Conservation (phyloP, 2,797 vertebrate species). For the Acanthurus tractus region DNA sequence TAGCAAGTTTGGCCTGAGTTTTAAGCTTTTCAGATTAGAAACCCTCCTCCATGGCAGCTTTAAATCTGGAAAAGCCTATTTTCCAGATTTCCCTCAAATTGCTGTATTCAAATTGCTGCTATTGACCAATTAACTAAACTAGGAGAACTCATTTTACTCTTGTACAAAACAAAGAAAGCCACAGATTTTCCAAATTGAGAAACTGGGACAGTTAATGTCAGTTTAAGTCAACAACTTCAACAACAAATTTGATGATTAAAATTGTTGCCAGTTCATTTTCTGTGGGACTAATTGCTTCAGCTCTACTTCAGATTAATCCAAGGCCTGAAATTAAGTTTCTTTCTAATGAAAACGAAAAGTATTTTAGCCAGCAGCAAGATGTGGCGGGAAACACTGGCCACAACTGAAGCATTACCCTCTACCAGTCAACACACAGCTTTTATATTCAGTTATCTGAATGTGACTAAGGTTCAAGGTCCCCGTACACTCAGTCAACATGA, state of each 20-base stretch:
- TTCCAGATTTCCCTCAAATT: neutral
- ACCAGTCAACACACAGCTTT: constrained; percentile 24
- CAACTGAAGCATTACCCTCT: constrained; percentile 4
- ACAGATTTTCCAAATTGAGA: too few species aligned
- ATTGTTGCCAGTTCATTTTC: too few species aligned
- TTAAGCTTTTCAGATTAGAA: neutral
- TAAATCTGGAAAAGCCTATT: neutral
- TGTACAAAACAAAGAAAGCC: too few species aligned
- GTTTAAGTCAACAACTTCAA: too few species aligned
- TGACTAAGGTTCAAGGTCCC: constrained; percentile 28
- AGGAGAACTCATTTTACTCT: too few species aligned
- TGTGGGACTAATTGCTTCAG: too few species aligned
- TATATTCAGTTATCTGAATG: neutral
- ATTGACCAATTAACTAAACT: neutral
- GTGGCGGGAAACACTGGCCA: neutral
- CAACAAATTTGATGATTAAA: too few species aligned
- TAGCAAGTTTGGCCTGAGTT: neutral
- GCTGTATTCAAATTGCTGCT: too few species aligned
- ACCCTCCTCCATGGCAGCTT: neutral
- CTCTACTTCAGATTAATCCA: neutral
- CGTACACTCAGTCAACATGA: constrained; percentile 17
- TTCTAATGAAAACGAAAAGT: neutral
- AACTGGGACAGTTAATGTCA: too few species aligned
- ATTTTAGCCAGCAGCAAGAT: neutral
- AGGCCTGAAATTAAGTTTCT: too few species aligned